phyloP scores from a whole-genome alignment of 1,140 invertebrate genomes.

The Diabrotica undecimpunctata region DNA sequence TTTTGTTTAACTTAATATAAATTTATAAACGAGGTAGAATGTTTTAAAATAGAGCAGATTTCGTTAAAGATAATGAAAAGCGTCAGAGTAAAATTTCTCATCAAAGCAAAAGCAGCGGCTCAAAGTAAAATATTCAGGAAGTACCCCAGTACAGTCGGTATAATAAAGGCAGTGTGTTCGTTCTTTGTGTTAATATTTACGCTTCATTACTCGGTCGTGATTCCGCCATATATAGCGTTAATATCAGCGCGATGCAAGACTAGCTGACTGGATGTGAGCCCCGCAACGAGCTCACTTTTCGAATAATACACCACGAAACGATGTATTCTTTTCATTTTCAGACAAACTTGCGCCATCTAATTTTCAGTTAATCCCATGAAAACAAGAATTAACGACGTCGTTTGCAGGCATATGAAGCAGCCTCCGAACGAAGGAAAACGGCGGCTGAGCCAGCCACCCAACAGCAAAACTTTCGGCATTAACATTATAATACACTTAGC shows the following conservation, averaged over 20 bases:
- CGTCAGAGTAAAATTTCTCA: not conserved
- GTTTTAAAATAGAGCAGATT: not conserved
- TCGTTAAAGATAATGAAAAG: not conserved
- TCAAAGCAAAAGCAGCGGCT: not conserved
- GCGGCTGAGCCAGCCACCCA: constrained; percentile 32
- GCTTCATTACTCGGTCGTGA: constrained; percentile 37
- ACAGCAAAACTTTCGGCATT: constrained; percentile 43
- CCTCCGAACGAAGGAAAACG: constrained; percentile 32
- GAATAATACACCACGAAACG: constrained; percentile 43
- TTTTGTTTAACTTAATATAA: no score
- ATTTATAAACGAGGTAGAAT: no score
- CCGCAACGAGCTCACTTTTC: constrained; percentile 38
- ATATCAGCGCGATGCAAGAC: constrained; percentile 28
- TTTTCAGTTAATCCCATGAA: constrained; percentile 49
- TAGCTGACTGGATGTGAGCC: constrained; percentile 24
- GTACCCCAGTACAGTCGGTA: constrained; percentile 20
- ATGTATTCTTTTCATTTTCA: constrained; percentile 45
- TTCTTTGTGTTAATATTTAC: constrained; percentile 42
- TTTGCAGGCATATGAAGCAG: constrained; percentile 46
- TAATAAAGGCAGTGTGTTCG: constrained; percentile 28
- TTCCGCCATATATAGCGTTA: constrained; percentile 34
- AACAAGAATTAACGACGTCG: constrained; percentile 49
- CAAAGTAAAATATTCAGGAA: constrained; percentile 32
- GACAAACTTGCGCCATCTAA: constrained; percentile 48
- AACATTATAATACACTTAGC: constrained; percentile 47